Conservation (phyloP, 2,113 vertebrate genomes). For the Orycteropus afer region DNA sequence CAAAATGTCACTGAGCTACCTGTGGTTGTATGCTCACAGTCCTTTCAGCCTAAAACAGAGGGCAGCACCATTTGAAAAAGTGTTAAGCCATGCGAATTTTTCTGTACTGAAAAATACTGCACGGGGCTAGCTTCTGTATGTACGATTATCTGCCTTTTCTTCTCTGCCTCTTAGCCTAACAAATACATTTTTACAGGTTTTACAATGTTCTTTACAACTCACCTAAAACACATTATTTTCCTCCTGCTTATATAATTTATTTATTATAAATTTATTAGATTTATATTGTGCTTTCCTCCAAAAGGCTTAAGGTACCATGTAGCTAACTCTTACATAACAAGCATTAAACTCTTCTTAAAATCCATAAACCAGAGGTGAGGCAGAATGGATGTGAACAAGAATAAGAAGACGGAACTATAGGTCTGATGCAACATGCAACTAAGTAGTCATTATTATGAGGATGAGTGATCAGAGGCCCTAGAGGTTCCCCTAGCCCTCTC, state of each 20-base stretch:
- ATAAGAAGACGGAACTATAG: background rate
- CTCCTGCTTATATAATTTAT: constrained; percentile 64
- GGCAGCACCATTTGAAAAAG: background rate
- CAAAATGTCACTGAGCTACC: background rate
- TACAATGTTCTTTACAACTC: constrained; percentile 67
- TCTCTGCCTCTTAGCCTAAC: constrained; percentile 40
- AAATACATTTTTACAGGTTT: constrained; percentile 61
- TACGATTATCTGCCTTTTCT: constrained; percentile 2
- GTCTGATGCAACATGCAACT: background rate
- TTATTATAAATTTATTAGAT: constrained; percentile 74
- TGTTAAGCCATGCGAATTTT: background rate
- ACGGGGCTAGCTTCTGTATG: background rate
- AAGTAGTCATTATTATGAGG: background rate
- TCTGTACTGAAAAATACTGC: background rate
- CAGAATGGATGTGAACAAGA: background rate
- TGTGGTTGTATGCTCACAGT: background rate
- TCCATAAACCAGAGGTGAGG: background rate
- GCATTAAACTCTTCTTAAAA: constrained; percentile 59
- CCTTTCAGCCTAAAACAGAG: background rate
- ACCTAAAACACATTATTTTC: constrained; percentile 69
- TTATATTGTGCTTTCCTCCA: constrained; percentile 49
- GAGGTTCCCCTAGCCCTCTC: background rate
- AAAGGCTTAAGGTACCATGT: constrained; percentile 24
- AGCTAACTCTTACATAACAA: constrained; percentile 34
- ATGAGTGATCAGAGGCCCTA: background rate